Evolutionary conservation across 2,113 vertebrate genomes (phyloP), one percentile per base, ranked within the genome.

Genomic region (Passerina amoena): DNA sequence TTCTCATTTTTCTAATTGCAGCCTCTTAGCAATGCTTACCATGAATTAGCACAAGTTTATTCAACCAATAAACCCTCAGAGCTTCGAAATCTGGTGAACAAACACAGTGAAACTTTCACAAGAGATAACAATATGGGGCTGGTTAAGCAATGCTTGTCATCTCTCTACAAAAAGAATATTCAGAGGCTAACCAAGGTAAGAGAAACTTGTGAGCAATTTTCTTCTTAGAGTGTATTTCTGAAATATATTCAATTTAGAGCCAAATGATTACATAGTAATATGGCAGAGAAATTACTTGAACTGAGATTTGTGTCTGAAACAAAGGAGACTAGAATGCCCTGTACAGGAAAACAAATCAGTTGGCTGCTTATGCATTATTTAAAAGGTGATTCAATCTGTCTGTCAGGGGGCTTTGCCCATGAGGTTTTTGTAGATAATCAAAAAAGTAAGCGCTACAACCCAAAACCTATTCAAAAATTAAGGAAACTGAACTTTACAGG

Each of bases 81-180:
- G 96, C 98, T 99, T 91, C 98, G 99, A 86, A 98, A 96, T 92
- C 90, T 99, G 97, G 99, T 99, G 97, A 99, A 97, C 97, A 99
- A 99, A 98, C 99, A 99, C 98, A 98, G 98, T 16, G 99, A 99
- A 96, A 98, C 98, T 2, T 99, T 99, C 91, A 98, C 98, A 79
- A 98, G 99, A 24, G 99, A 99, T 97, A 99, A 98, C 98, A 99
- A 99, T 95, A 99, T 99, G 86, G 99, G 99, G 40, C 98, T 99
- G 97, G 99, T 99, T 95, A 99, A 99, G 90, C 99, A 99, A 91
- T 99, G 99, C 97, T 97, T 99, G 96, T 99, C 99, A 31, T 99
- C 99, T 51, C 98, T 99, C 40, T 99, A 99, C 97, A 99, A 99
- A 98, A 99, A 99, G 98, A 99, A 99, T 96, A 99, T 99, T 93